phyloP scores from a whole-genome alignment of 2,888 invertebrate genomes.

The Troglohyphantes excavatus region DNA sequence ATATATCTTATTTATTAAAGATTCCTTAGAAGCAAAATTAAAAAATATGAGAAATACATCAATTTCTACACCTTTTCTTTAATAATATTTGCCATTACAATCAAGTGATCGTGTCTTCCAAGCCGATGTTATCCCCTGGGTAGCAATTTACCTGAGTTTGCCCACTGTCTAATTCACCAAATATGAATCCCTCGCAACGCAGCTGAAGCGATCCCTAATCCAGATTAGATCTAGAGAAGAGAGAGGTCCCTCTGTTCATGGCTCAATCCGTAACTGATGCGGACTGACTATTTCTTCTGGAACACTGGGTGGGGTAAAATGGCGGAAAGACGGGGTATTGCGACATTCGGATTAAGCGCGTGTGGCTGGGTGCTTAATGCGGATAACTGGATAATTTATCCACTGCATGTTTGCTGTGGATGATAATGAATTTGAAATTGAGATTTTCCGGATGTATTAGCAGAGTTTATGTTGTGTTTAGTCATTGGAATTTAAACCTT shows the following conservation, averaged over 20 bases:
- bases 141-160: not conserved
- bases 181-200: not conserved
- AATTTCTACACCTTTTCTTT: too few species aligned
- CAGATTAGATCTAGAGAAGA: not conserved
- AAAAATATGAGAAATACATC: too few species aligned
- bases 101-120: too few species aligned
- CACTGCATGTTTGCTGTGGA: too few species aligned
- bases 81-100: too few species aligned
- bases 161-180: not conserved
- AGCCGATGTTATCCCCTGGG: too few species aligned
- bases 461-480: too few species aligned
- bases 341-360: not conserved
- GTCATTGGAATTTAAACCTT: too few species aligned
- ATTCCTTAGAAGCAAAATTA: too few species aligned
- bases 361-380: not conserved
- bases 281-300: slow-evolving; percentile 9
- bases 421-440: too few species aligned
- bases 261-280: not conserved
- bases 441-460: too few species aligned
- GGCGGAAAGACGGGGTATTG: not conserved
- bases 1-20: too few species aligned
- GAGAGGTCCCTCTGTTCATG: not conserved
- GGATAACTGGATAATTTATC: not conserved
- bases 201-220: slow-evolving; percentile 1
- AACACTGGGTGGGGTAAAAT: not conserved